Conservation (phyloP, 2,888 invertebrate species). For the Perizoma affinitatum region DNA sequence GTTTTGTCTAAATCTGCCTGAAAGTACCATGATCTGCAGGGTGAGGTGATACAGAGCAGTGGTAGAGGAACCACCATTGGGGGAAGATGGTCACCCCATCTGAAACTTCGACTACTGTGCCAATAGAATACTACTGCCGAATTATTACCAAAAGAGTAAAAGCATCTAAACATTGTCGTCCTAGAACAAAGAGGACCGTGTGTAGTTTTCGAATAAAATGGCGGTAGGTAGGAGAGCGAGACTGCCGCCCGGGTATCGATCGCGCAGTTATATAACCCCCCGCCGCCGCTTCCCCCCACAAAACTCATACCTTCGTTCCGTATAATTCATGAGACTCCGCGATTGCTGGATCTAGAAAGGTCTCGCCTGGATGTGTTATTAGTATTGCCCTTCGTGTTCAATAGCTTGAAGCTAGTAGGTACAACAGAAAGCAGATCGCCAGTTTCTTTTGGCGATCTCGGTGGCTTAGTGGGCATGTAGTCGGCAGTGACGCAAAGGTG, state of each 20-base stretch:
- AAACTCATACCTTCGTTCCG: slow-evolving; percentile 46
- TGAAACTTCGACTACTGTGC: too few relatives aligned
- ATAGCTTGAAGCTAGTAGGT: slow-evolving; percentile 1
- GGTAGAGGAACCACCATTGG: too few relatives aligned
- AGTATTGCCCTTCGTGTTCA: slow-evolving; percentile 2
- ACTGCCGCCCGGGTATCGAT: slow-evolving; percentile 66
- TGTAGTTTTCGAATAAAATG: slow-evolving; percentile 50
- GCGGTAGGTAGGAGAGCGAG: slow-evolving; percentile 46
- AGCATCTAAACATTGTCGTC: slow-evolving; percentile 6
- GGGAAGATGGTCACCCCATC: too few relatives aligned
- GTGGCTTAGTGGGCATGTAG: too few relatives aligned
- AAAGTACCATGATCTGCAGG: too few relatives aligned
- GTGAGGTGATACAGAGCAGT: too few relatives aligned
- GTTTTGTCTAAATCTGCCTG: too few relatives aligned
- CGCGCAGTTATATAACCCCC: slow-evolving; percentile 71
- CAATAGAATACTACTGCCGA: too few relatives aligned
- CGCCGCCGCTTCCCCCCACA: slow-evolving; percentile 45
- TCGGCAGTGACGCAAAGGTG: too few relatives aligned
- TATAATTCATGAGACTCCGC: slow-evolving; percentile 68
- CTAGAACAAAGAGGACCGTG: slow-evolving; percentile 47
- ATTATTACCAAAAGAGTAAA: too few relatives aligned
- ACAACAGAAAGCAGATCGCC: neutral
- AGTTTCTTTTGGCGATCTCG: too few relatives aligned
- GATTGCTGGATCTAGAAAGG: slow-evolving; percentile 40
- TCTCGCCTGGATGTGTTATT: slow-evolving; percentile 14